These are phyloP conservation scores for Gryllus longicercus DNA, from an alignment of 2,888 invertebrate species.

Conservation along the genomic window DNA sequence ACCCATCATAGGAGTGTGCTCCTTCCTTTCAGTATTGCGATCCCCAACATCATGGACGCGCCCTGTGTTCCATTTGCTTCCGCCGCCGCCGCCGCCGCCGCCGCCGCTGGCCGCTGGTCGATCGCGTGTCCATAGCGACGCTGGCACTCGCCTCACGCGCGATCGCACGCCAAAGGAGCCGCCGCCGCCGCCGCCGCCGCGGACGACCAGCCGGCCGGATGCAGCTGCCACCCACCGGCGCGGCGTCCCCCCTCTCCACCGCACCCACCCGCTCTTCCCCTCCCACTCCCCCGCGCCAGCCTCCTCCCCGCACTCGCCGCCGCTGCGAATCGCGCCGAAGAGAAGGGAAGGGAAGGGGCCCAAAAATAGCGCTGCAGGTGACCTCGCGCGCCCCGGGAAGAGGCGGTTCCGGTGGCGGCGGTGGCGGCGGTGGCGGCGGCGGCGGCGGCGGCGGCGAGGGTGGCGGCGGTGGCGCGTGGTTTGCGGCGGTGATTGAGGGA, in stretches of 20 bases:
- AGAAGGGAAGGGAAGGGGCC: neutral
- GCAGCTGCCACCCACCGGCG: neutral
- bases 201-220: neutral
- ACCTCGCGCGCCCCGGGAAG: neutral
- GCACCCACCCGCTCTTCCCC: neutral
- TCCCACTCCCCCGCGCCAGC: neutral
- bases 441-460: neutral
- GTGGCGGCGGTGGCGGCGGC: neutral
- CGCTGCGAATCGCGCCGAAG: neutral
- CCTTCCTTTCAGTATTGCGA: too few relatives aligned
- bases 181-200: neutral
- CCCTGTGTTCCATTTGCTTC: neutral
- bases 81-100: neutral
- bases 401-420: neutral
- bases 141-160: neutral
- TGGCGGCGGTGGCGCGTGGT: neutral
- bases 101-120: neutral
- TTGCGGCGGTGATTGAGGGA: neutral
- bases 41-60: neutral
- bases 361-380: neutral
- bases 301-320: neutral
- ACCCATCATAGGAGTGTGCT: too few relatives aligned
- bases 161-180: neutral
- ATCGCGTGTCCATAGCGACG: conserved; percentile 17
- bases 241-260: neutral